phyloP scores from a whole-genome alignment of 2,888 invertebrate species.

The Morinoia aosen region DNA sequence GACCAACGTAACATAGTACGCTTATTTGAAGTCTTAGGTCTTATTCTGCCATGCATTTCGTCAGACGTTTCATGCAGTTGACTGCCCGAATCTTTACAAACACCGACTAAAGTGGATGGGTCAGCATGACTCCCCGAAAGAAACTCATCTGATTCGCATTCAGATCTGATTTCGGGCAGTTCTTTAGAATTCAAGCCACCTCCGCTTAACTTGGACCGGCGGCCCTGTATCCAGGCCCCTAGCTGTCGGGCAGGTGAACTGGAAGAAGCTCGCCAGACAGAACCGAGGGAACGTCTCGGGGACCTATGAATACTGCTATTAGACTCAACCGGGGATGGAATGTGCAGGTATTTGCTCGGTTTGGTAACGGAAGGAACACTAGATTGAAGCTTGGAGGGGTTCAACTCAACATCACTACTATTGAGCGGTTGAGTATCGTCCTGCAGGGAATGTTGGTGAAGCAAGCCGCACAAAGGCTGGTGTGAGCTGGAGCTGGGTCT shows the following conservation, averaged over 20 bases:
- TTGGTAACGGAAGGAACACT: neutral
- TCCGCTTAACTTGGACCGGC: constrained; percentile 57
- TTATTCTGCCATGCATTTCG: neutral
- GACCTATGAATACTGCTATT: constrained; percentile 16
- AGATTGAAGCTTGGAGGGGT: neutral
- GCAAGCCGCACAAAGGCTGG: neutral
- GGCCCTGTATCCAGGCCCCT: constrained; percentile 61
- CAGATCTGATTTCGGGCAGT: neutral
- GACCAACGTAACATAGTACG: neutral
- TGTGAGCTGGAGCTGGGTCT: neutral
- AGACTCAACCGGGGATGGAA: neutral
- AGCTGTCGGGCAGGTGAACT: constrained; percentile 62
- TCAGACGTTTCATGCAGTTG: neutral
- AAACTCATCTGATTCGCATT: neutral
- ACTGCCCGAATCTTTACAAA: neutral
- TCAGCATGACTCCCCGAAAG: neutral
- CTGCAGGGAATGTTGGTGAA: constrained; percentile 28
- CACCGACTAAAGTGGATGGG: neutral
- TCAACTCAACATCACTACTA: neutral
- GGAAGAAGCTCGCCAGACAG: constrained; percentile 61
- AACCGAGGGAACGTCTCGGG: constrained; percentile 58
- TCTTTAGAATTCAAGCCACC: neutral
- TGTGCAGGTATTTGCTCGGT: neutral
- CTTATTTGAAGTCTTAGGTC: neutral
- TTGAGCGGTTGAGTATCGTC: neutral